phyloP scores from a whole-genome alignment of 1,140 invertebrate genomes.

The Calliopsis andreniformis region DNA sequence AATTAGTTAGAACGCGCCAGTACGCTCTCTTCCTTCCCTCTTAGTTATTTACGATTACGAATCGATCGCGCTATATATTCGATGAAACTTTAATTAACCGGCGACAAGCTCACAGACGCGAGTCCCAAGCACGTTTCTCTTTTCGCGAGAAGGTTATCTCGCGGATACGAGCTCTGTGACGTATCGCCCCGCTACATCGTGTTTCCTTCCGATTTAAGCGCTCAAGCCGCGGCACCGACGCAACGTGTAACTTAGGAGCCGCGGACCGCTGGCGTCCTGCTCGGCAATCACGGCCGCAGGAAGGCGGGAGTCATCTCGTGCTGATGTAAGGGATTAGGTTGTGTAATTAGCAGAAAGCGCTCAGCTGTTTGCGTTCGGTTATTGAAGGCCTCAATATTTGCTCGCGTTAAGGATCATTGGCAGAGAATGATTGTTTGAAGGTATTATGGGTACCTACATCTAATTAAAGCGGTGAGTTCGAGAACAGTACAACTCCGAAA shows the following conservation, averaged over 20 bases:
- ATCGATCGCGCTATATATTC: constrained; percentile 45
- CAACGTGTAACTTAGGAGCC: constrained; percentile 33
- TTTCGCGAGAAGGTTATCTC: too few species aligned
- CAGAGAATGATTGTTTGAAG: too few species aligned
- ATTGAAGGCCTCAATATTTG: neutral
- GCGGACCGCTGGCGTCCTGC: neutral
- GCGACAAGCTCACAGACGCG: neutral
- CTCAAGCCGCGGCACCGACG: neutral
- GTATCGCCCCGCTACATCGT: neutral
- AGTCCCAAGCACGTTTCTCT: too few species aligned
- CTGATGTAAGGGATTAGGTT: too few species aligned
- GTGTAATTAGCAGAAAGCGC: constrained; percentile 27
- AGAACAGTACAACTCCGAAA: too few species aligned
- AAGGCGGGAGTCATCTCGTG: too few species aligned
- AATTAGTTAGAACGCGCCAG: constrained; percentile 20
- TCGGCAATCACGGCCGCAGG: constrained; percentile 3
- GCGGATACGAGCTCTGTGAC: constrained; percentile 1
- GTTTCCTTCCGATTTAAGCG: constrained; percentile 25
- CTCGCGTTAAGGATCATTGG: too few species aligned
- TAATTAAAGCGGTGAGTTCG: too few species aligned
- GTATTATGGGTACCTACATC: too few species aligned
- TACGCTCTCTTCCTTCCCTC: neutral
- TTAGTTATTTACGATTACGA: constrained; percentile 36
- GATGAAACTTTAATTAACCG: constrained; percentile 50
- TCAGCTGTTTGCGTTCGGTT: neutral